Conservation (phyloP, 2,113 vertebrate genomes). For the Mola mola region DNA sequence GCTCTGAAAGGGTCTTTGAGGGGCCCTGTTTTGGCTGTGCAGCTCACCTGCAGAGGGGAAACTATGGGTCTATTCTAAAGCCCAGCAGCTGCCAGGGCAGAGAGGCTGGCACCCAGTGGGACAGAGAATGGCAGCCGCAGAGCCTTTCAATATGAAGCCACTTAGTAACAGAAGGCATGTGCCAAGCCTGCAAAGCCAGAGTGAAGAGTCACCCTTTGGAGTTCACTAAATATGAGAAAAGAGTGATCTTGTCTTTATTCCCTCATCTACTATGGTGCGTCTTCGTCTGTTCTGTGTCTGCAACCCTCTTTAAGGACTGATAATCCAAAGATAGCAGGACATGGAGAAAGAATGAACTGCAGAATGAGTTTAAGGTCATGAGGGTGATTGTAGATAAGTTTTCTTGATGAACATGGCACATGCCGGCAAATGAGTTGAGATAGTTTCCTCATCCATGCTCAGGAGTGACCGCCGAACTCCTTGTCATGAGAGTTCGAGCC, state of each 20-base stretch:
- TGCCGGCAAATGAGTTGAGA: constrained; percentile 1
- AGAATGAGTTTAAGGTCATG: not conserved
- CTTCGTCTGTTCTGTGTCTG: constrained; percentile 36
- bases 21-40: constrained; percentile 84
- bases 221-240: constrained; percentile 79
- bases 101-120: constrained; percentile 86
- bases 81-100: constrained; percentile 89
- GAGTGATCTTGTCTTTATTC: constrained; percentile 45
- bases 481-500: constrained; percentile 32
- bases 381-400: not conserved
- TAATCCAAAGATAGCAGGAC: constrained; percentile 34
- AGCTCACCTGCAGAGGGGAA: constrained; percentile 87
- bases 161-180: constrained; percentile 90
- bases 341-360: not conserved
- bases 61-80: constrained; percentile 83
- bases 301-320: constrained; percentile 62
- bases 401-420: constrained; percentile 3
- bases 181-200: constrained; percentile 85
- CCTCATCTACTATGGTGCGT: not conserved
- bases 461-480: constrained; percentile 8
- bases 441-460: not conserved
- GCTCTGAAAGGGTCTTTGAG: constrained; percentile 87
- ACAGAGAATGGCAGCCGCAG: constrained; percentile 81
- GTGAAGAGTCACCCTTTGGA: constrained; percentile 84
- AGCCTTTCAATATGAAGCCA: constrained; percentile 87